Conservation (phyloP, 2,888 invertebrate genomes). For the Crocallis elinguaria region DNA sequence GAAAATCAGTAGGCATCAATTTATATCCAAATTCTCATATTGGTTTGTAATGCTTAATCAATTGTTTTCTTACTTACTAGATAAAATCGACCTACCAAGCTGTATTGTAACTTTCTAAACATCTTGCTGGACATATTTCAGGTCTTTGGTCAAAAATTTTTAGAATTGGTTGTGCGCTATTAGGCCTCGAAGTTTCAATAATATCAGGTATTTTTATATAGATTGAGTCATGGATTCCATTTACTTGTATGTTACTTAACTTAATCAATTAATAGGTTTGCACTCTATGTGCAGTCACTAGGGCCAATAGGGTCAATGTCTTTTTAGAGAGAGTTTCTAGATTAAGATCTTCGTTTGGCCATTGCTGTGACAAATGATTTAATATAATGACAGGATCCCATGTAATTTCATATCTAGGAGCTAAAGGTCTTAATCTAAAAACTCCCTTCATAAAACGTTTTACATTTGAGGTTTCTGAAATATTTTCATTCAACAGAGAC, state of each 20-base stretch:
- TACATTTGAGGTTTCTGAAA: neutral
- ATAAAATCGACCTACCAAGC: too few species aligned
- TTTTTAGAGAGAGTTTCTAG: slow-evolving; percentile 12
- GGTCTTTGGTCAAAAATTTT: slow-evolving; percentile 3
- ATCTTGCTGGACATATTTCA: neutral
- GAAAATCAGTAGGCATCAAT: too few species aligned
- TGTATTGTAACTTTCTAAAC: neutral
- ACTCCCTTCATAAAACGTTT: neutral
- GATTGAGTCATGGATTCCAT: neutral
- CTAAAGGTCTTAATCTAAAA: neutral
- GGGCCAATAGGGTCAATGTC: slow-evolving; percentile 3
- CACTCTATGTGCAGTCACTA: slow-evolving; percentile 12
- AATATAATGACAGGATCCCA: neutral
- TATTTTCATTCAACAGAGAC: neutral
- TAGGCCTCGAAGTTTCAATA: neutral
- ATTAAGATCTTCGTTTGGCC: neutral
- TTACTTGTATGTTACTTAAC: neutral
- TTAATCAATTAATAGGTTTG: neutral
- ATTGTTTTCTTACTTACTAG: too few species aligned
- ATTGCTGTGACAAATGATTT: neutral
- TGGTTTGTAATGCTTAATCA: too few species aligned
- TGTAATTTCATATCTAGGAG: neutral
- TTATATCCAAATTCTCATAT: too few species aligned
- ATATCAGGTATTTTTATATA: neutral
- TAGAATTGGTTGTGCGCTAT: neutral